phyloP scores from a whole-genome alignment of 92 coral and sea anemone species.

The Phenganax subtilis region DNA sequence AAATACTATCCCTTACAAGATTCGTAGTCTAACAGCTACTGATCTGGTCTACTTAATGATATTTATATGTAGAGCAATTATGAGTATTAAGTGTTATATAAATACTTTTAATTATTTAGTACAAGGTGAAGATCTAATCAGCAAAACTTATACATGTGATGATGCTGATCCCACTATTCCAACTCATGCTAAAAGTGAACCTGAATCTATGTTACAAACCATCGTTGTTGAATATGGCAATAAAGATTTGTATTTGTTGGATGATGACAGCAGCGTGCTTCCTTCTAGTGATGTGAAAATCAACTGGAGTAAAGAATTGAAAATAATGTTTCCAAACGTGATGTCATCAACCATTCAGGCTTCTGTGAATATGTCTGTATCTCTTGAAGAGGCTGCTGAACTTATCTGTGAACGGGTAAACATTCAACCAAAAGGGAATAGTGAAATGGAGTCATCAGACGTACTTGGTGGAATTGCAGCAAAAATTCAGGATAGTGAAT shows the following conservation, averaged over 20 bases:
- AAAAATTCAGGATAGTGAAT: not conserved
- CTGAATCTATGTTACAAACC: not conserved
- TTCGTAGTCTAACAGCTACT: too few species aligned
- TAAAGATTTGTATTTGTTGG: not conserved
- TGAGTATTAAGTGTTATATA: too few species aligned
- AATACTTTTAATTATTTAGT: too few species aligned
- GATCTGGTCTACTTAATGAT: too few species aligned
- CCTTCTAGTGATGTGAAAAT: constrained; percentile 10
- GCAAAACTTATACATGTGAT: too few species aligned
- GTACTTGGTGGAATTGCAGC: constrained; percentile 4
- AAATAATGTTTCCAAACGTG: constrained; percentile 29
- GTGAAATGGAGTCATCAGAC: not conserved
- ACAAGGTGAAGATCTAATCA: too few species aligned
- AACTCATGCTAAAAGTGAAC: too few species aligned
- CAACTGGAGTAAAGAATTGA: constrained; percentile 19
- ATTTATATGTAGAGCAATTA: too few species aligned
- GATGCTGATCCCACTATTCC: too few species aligned
- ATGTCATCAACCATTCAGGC: not conserved
- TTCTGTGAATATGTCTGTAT: constrained; percentile 4
- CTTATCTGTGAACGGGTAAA: constrained; percentile 26
- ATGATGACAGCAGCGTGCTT: not conserved
- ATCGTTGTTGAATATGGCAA: not conserved
- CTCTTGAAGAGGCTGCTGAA: constrained; percentile 41
- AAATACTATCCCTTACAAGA: too few species aligned
- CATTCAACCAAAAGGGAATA: not conserved